Evolutionary conservation across 2,113 vertebrate genomes (phyloP).

Genomic region (Pangasianodon gigas): DNA sequence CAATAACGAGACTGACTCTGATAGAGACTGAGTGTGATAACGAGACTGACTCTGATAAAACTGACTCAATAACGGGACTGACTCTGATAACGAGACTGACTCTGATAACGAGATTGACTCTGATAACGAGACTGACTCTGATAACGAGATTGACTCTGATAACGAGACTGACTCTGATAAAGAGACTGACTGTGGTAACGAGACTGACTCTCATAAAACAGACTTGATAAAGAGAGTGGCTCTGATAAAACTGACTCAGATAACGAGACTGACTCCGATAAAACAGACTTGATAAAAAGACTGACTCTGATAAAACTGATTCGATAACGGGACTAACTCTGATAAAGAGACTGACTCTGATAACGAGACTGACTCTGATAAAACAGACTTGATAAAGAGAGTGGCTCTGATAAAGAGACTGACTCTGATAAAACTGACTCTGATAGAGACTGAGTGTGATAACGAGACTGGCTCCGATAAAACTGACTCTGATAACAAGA

Average conservation of each 20-base stretch:
- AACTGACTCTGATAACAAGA: not conserved
- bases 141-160: not conserved
- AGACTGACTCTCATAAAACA: not conserved
- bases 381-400: fast-evolving
- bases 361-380: not conserved
- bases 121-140: not conserved
- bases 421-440: not conserved
- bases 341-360: not conserved
- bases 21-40: not conserved
- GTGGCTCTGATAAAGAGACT: not conserved
- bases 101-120: not conserved
- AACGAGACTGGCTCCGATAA: not conserved
- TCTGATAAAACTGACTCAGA: not conserved
- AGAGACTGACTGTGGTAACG: not conserved
- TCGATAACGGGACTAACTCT: not conserved
- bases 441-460: not conserved
- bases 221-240: not conserved
- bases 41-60: not conserved
- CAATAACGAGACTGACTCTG: not conserved
- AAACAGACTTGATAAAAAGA: not conserved
- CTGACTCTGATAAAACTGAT: not conserved
- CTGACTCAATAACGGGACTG: not conserved
- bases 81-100: not conserved
- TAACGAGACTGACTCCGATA: not conserved
- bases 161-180: not conserved